phyloP scores from a whole-genome alignment of 2,888 invertebrate genomes.

The Eueremaeus valkanovi region DNA sequence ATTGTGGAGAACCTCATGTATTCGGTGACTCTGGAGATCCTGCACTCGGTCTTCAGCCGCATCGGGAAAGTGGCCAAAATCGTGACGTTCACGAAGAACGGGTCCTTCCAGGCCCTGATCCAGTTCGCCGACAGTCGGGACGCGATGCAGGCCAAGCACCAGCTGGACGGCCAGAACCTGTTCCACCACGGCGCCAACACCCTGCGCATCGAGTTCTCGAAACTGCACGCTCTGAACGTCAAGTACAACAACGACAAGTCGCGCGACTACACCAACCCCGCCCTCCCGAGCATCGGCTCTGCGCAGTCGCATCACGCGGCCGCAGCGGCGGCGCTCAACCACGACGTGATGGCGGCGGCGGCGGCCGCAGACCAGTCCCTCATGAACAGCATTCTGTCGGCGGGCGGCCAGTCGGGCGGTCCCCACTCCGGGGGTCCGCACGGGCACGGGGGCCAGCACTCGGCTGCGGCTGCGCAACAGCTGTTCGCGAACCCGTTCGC shows the following conservation, averaged over 20 bases:
- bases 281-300: no score
- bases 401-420: not conserved
- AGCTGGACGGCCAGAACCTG: conserved; percentile 96
- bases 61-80: conserved; percentile 99
- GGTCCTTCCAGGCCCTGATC: conserved; percentile 96
- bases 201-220: conserved; percentile 97
- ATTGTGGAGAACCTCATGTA: conserved; percentile 99
- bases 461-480: not conserved
- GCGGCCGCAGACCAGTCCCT: not conserved
- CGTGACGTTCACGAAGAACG: conserved; percentile 99
- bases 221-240: conserved; percentile 94
- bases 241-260: conserved; percentile 99
- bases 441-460: not conserved
- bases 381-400: not conserved
- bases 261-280: conserved; percentile 77
- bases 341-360: no score
- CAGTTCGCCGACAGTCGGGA: conserved; percentile 96
- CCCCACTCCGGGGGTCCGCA: not conserved
- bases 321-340: no score
- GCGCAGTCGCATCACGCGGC: no score
- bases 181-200: conserved; percentile 71
- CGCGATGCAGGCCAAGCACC: conserved; percentile 93
- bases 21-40: conserved; percentile 93
- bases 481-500: conserved; percentile 2
- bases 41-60: conserved; percentile 92